phyloP scores from a whole-genome alignment of 2,113 vertebrate genomes.

The Bungarus multicinctus region DNA sequence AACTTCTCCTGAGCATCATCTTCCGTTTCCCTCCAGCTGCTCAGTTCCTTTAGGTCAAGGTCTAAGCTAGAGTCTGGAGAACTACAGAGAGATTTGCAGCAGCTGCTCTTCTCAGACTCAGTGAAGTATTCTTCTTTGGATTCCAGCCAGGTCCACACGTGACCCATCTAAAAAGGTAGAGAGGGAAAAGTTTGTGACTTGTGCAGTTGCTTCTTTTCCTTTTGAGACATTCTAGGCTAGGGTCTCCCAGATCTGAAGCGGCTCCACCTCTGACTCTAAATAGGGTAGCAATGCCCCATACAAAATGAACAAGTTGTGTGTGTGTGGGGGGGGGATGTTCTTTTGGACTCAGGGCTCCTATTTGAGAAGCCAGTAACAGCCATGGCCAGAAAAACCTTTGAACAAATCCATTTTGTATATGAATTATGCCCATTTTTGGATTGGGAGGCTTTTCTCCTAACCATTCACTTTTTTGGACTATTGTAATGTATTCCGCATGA shows the following conservation, averaged over 20 bases:
- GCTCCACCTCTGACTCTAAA: neutral
- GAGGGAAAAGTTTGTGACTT: slow-evolving; percentile 15
- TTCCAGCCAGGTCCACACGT: slow-evolving; percentile 56
- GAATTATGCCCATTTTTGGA: neutral
- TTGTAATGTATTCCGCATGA: neutral
- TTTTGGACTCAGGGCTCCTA: neutral
- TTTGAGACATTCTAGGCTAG: neutral
- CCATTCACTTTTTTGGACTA: neutral
- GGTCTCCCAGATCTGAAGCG: neutral
- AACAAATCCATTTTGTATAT: neutral
- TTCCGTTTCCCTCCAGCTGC: slow-evolving; percentile 63
- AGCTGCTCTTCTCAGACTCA: slow-evolving; percentile 65
- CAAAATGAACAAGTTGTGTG: neutral
- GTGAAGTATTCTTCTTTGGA: slow-evolving; percentile 47
- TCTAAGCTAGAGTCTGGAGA: slow-evolving; percentile 66
- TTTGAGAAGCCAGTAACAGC: neutral
- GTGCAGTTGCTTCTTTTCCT: slow-evolving; percentile 3
- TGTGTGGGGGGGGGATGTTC: no score
- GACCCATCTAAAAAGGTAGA: slow-evolving; percentile 64
- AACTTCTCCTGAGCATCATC: slow-evolving; percentile 47
- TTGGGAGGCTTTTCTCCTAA: neutral
- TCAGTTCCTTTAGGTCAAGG: slow-evolving; percentile 56
- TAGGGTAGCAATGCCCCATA: neutral
- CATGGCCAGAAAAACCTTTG: neutral
- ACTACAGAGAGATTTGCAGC: slow-evolving; percentile 62